Conservation (phyloP, 2,888 invertebrate species). For the Drosophila ezoana region DNA sequence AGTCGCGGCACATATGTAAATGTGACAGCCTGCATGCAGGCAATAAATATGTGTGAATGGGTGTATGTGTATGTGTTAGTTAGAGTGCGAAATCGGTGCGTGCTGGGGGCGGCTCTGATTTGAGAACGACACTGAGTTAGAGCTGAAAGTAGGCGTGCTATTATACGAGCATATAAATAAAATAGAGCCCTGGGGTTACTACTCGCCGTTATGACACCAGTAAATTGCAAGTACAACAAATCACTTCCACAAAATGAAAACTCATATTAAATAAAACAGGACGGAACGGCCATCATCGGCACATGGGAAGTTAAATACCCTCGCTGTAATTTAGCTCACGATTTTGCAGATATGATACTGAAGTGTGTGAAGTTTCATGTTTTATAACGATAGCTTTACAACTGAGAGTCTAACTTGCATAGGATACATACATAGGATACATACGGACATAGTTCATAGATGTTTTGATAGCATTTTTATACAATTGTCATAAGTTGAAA, state of each 20-base stretch:
- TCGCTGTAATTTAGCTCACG: too few relatives aligned
- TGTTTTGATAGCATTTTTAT: too few relatives aligned
- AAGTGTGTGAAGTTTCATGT: too few relatives aligned
- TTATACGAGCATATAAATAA: constrained; percentile 73
- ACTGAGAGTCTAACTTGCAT: too few relatives aligned
- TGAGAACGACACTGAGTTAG: constrained; percentile 36
- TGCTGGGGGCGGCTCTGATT: constrained; percentile 53
- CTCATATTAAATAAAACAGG: background rate
- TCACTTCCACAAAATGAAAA: constrained; percentile 7
- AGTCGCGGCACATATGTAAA: constrained; percentile 63
- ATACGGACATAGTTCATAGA: too few relatives aligned
- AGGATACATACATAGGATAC: too few relatives aligned
- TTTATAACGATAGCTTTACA: too few relatives aligned
- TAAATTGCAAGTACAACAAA: background rate
- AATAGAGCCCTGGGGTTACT: constrained; percentile 36
- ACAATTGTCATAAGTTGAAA: too few relatives aligned
- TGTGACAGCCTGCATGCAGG: constrained; percentile 63
- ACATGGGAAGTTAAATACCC: too few relatives aligned
- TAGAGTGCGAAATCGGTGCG: constrained; percentile 63
- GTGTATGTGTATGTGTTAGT: constrained; percentile 2
- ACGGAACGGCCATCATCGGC: too few relatives aligned
- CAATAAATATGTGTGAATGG: constrained; percentile 17
- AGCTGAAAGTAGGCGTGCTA: constrained; percentile 65
- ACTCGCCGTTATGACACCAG: constrained; percentile 27
- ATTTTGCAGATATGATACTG: too few relatives aligned